These are phyloP conservation scores for Margaritifera margaritifera DNA, from an alignment of 2,888 invertebrate genomes.

Conservation along the genomic window DNA sequence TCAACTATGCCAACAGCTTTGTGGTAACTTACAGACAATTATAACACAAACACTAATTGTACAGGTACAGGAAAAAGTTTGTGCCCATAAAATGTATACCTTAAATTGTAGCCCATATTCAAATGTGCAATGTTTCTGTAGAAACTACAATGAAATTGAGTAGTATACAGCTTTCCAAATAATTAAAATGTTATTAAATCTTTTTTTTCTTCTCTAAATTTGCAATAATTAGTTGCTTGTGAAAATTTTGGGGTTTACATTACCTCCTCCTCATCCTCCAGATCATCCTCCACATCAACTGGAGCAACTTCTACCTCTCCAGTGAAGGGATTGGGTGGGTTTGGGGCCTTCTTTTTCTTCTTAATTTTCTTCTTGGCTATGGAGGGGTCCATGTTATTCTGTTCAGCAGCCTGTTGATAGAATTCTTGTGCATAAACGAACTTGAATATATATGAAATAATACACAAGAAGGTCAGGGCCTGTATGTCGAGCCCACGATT, in stretches of 20 bases:
- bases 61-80: too few species aligned
- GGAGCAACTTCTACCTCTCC: conserved; percentile 64
- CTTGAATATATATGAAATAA: background rate
- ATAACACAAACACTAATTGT: too few species aligned
- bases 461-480: too few species aligned
- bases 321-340: conserved; percentile 76
- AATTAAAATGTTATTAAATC: too few species aligned
- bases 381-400: conserved; percentile 71
- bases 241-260: conserved; percentile 12
- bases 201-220: background rate
- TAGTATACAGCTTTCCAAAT: too few species aligned
- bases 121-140: too few species aligned
- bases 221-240: conserved; percentile 1
- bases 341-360: conserved; percentile 72
- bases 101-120: too few species aligned
- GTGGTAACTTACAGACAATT: too few species aligned
- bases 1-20: too few species aligned
- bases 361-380: conserved; percentile 64
- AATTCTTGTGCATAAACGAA: background rate
- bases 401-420: conserved; percentile 71
- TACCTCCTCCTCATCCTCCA: conserved; percentile 27
- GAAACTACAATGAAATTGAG: too few species aligned
- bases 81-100: too few species aligned
- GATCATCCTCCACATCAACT: conserved; percentile 25
- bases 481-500: too few species aligned